Base-by-base conservation (phyloP, 2,888 invertebrate genomes). In the Eupeodes luniger region DNA sequence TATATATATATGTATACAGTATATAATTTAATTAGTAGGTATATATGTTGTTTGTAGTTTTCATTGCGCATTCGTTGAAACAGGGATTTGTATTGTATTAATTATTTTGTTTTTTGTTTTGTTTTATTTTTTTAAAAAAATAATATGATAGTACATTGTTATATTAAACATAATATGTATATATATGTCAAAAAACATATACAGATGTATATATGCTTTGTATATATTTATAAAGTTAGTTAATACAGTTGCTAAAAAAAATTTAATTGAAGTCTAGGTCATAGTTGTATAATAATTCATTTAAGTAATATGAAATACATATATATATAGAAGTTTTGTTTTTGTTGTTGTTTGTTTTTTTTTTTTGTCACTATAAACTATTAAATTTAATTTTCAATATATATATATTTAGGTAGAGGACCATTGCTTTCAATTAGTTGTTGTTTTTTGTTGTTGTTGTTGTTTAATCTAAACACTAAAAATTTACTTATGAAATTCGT, bases 1-100 rank as follows among this genome's bases (percentile, higher is more conserved):
- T 86, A 85, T 81, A 80, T 62, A 64, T 40, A 53, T 79, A 80
- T 84, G 79, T 64, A 69, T 85, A 85, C 59, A 67, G 61, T 88
- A 81, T 84, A 81, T 72, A 67, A 61, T 84, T 83, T 82, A 55
- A 78, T 86, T 79, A 87, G 59, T 87, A 88, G 88, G 88, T 88
- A 88, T 85, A 85, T 88, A 88, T 85, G 85, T 88, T 88, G 81
- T 88, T 88, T 84, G 88, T 88, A 88, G 81, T 88, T 88, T 88
- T 84, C 88, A 88, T 89, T 89, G 89, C 89, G 89, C 89, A 79
- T 89, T 89, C 89, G 89, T 89, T 89, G 89, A 89, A 89, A 89
- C 85, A 85, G 89, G 89, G 89, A 79, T 89, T 89, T 89, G 89
- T 85, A 81, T 88, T 88, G 70, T 84, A 78, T 77, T 62, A 77